Evolutionary conservation across 1,140 invertebrate genomes (phyloP).

Genomic region (Himalopsyche phryganea): DNA sequence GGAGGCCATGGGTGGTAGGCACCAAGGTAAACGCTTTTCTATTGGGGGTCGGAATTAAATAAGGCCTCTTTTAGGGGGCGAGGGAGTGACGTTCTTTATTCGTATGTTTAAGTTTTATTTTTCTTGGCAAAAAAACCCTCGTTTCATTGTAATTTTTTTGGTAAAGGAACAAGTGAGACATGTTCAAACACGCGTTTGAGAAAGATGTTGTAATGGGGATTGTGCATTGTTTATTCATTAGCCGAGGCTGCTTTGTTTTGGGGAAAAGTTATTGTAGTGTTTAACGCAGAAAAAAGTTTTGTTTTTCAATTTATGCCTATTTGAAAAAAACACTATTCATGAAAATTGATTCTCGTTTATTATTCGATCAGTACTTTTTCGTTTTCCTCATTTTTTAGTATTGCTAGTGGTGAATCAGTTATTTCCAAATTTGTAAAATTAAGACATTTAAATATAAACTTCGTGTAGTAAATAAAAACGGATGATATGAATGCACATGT

Average conservation of each 20-base stretch:
- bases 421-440: too few relatives aligned
- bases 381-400: too few relatives aligned
- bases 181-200: constrained; percentile 8
- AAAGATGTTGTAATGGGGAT: constrained; percentile 31
- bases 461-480: too few relatives aligned
- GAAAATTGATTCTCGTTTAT: too few relatives aligned
- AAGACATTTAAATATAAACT: too few relatives aligned
- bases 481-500: too few relatives aligned
- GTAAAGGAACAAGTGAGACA: constrained; percentile 1
- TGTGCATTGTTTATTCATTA: constrained; percentile 34
- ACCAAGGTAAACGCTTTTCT: constrained; percentile 33
- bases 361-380: too few relatives aligned
- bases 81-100: constrained; percentile 29
- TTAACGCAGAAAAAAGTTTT: too few relatives aligned
- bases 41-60: constrained; percentile 33
- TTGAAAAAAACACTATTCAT: too few relatives aligned
- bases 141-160: constrained; percentile 11
- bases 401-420: too few relatives aligned
- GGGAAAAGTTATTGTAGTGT: too few relatives aligned
- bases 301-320: too few relatives aligned
- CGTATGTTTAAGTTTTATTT: constrained; percentile 33
- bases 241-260: background rate
- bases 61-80: constrained; percentile 14
- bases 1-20: background rate
- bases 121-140: constrained; percentile 25